These are phyloP conservation scores for Euglossa dilemma DNA, from an alignment of 1,140 invertebrate species.

Conservation along the genomic window DNA sequence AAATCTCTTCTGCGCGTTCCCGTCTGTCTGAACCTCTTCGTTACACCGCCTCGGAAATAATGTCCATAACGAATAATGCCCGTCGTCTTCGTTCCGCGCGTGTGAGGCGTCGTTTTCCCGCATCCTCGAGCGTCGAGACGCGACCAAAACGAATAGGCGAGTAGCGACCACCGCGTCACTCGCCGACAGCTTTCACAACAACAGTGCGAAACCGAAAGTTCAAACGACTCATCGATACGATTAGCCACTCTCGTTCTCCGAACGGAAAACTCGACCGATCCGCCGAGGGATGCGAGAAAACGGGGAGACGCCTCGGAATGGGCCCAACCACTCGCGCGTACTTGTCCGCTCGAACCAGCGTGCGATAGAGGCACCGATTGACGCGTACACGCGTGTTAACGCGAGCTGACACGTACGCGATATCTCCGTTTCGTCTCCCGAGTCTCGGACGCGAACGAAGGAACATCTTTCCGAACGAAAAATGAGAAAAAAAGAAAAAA, in stretches of 20 bases:
- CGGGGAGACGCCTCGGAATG: not conserved
- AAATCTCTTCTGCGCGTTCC: slow-evolving; percentile 55
- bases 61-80: no score
- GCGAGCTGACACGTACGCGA: slow-evolving; percentile 16
- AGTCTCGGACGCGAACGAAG: not conserved
- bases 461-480: not conserved
- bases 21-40: slow-evolving; percentile 50
- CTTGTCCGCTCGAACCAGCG: slow-evolving; percentile 11
- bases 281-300: not conserved
- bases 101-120: not conserved
- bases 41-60: slow-evolving; percentile 27
- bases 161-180: not conserved
- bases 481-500: not conserved
- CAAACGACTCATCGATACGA: not conserved
- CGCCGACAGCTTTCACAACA: not conserved
- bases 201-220: not conserved
- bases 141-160: not conserved
- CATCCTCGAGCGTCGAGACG: not conserved
- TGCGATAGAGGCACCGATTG: slow-evolving; percentile 21
- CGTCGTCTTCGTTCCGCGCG: slow-evolving; percentile 28
- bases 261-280: not conserved
- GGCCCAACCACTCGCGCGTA: not conserved
- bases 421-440: not conserved
- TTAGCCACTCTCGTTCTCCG: not conserved
- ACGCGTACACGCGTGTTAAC: slow-evolving; percentile 19